These are phyloP conservation scores for Platalea minor DNA, from an alignment of 2,797 vertebrate genomes.

Conservation along the genomic window DNA sequence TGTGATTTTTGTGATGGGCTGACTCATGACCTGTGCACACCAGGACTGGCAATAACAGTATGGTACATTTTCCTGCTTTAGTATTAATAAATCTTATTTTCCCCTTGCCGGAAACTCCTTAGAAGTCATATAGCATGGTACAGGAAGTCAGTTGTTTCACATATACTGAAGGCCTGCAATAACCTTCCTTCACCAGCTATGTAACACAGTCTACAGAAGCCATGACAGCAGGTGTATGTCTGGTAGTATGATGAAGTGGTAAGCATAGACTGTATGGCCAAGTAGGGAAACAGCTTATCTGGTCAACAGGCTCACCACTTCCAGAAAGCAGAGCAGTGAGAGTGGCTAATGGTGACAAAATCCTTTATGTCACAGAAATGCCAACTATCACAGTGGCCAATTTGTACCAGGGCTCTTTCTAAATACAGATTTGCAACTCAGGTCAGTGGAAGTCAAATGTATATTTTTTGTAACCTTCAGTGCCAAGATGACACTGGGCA, in stretches of 20 bases:
- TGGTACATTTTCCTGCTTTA: not conserved
- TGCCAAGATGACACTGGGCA: not conserved
- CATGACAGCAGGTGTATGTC: not conserved
- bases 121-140: not conserved
- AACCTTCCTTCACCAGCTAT: not conserved
- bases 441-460: not conserved
- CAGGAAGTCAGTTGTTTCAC: not conserved
- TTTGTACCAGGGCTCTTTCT: not conserved
- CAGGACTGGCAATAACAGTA: not conserved
- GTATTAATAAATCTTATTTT: not conserved
- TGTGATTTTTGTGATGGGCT: not conserved
- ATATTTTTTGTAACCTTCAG: not conserved
- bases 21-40: not conserved
- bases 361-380: not conserved
- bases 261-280: not conserved
- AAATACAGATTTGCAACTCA: not conserved
- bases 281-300: no score
- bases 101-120: not conserved
- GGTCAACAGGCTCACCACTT: not conserved
- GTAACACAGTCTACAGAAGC: not conserved
- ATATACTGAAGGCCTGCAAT: not conserved
- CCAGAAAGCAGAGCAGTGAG: not conserved
- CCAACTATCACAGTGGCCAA: not conserved
- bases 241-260: not conserved
- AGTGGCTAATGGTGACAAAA: not conserved